phyloP scores from a whole-genome alignment of 2,797 vertebrate genomes.

The Lycodopsis pacificus region DNA sequence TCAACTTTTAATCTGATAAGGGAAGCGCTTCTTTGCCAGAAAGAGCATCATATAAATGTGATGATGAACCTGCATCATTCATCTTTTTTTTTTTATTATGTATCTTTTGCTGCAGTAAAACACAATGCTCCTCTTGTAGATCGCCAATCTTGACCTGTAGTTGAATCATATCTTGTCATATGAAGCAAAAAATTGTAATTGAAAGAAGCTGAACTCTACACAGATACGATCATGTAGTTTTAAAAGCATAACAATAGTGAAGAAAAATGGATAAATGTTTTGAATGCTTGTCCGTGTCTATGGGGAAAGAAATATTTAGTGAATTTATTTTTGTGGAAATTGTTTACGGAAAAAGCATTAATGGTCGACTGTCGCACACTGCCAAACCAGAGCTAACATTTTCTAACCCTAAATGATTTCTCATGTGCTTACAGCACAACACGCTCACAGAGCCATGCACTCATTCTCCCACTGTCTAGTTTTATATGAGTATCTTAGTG shows the following conservation, averaged over 20 bases:
- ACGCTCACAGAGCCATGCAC: neutral
- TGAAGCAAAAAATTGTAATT: neutral
- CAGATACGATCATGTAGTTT: neutral
- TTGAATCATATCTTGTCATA: neutral
- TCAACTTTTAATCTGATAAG: neutral
- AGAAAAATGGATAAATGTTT: constrained; percentile 18
- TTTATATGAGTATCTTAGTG: constrained; percentile 89
- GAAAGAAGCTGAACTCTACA: neutral
- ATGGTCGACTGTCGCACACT: constrained; percentile 27
- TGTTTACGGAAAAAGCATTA: constrained; percentile 53
- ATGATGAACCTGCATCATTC: neutral
- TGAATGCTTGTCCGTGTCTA: constrained; percentile 27
- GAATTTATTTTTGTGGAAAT: constrained; percentile 24
- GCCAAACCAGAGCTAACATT: constrained; percentile 60
- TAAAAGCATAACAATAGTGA: constrained; percentile 24
- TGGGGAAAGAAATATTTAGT: constrained; percentile 25
- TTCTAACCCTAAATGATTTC: constrained; percentile 54
- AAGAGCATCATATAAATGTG: neutral
- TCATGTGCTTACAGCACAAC: constrained; percentile 30
- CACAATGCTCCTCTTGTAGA: neutral
- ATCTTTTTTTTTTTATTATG: neutral
- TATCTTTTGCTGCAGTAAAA: neutral
- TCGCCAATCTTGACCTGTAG: neutral
- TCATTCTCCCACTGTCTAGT: constrained; percentile 55
- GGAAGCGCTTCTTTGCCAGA: neutral